Percentiles rank a stretch among this genome's conserved stretches.
phyloP scores from a whole-genome alignment of 2,888 invertebrate genomes.

The Lymantria dispar region DNA sequence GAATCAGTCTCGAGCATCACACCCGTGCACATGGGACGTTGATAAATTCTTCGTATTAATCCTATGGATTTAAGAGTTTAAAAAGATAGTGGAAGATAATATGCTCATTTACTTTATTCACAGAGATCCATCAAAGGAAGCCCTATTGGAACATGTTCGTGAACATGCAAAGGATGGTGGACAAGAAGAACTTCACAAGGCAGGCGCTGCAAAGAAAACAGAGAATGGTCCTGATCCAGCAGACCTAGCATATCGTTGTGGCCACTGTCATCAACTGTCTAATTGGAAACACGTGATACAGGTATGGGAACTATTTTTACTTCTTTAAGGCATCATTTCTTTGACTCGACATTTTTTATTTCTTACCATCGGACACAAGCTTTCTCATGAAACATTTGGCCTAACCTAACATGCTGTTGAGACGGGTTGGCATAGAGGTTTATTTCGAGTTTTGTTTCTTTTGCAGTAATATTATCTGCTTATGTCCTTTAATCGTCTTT shows the following conservation, averaged over 20 bases:
- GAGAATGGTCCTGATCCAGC: constrained; percentile 67
- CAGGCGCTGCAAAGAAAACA: constrained; percentile 44
- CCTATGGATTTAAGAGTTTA: too few species aligned
- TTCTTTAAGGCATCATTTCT: background rate
- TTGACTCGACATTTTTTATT: background rate
- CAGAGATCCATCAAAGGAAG: constrained; percentile 76
- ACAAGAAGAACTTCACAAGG: constrained; percentile 41
- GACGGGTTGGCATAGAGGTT: too few species aligned
- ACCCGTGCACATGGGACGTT: too few species aligned
- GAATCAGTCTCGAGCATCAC: too few species aligned
- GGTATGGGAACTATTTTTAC: constrained; percentile 69
- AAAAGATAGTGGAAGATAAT: too few species aligned
- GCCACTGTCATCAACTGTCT: constrained; percentile 91
- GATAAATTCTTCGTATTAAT: too few species aligned
- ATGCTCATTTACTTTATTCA: constrained; percentile 5
- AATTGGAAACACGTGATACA: constrained; percentile 94
- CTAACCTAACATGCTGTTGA: too few species aligned
- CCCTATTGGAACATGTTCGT: constrained; percentile 71
- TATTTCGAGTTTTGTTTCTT: too few species aligned
- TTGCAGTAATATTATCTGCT: too few species aligned
- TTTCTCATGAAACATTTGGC: too few species aligned
- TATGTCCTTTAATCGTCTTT: too few species aligned
- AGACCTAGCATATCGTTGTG: constrained; percentile 85
- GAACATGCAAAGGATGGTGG: constrained; percentile 61
- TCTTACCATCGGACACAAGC: too few species aligned